These are phyloP conservation scores for Steinernema carpocapsae DNA, from an alignment of 2,888 invertebrate genomes.

Conservation along the genomic window DNA sequence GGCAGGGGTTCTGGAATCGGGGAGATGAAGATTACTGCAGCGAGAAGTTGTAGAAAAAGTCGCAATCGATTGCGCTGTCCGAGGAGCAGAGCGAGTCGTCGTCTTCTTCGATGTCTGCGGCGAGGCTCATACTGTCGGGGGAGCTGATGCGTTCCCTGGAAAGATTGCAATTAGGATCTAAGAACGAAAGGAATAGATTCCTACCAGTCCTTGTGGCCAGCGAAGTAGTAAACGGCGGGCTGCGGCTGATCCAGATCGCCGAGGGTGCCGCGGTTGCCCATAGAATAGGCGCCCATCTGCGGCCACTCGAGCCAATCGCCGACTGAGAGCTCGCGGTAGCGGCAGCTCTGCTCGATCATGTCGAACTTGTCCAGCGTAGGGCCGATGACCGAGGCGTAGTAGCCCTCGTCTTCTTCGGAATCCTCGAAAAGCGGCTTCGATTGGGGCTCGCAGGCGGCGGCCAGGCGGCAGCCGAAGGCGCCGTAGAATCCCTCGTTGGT, in stretches of 20 bases:
- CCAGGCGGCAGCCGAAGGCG: constrained; percentile 76
- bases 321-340: constrained; percentile 55
- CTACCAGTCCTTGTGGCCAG: constrained; percentile 52
- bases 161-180: no score
- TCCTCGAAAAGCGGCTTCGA: constrained; percentile 56
- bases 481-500: constrained; percentile 74
- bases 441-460: constrained; percentile 52
- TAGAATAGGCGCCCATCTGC: constrained; percentile 96
- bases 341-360: constrained; percentile 51
- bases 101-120: constrained; percentile 16
- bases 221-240: constrained; percentile 72
- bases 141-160: constrained; percentile 22
- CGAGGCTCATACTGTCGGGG: background rate
- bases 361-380: constrained; percentile 54
- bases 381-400: constrained; percentile 55
- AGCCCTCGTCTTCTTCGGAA: constrained; percentile 31
- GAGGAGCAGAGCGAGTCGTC: constrained; percentile 20
- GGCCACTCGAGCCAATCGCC: constrained; percentile 78
- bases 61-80: constrained; percentile 17
- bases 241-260: constrained; percentile 87
- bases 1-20: background rate
- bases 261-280: constrained; percentile 77
- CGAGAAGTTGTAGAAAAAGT: constrained; percentile 24
- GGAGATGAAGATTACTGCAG: background rate
- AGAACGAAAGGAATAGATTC: background rate